Conservation (phyloP, 2,113 vertebrate genomes). For the Mustelus asterias region DNA sequence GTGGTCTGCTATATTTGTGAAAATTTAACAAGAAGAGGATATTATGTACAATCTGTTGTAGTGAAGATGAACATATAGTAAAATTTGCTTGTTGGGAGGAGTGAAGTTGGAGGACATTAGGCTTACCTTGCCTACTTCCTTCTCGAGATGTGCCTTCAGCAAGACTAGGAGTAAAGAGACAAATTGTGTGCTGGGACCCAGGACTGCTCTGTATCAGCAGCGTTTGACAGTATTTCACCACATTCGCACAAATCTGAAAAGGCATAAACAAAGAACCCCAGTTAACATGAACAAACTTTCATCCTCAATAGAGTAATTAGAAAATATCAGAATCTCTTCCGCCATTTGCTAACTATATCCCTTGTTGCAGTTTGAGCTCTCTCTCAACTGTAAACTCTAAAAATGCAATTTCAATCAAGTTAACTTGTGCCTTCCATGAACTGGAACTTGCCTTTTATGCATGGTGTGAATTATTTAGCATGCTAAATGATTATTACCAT, state of each 20-base stretch:
- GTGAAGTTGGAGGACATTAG: neutral
- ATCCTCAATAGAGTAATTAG: neutral
- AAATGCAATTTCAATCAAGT: neutral
- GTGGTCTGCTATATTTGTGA: neutral
- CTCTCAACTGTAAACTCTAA: neutral
- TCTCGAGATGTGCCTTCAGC: constrained; percentile 78
- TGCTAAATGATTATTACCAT: neutral
- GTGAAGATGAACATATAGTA: neutral
- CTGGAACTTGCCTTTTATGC: too few species aligned
- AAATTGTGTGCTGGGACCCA: constrained; percentile 76
- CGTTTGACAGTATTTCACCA: constrained; percentile 94
- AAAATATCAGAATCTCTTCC: neutral
- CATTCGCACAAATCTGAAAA: constrained; percentile 85
- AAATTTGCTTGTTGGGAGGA: neutral
- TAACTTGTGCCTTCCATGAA: neutral
- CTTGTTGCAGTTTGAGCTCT: neutral
- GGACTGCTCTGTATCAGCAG: constrained; percentile 81
- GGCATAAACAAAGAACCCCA: constrained; percentile 33
- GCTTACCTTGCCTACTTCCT: constrained; percentile 68
- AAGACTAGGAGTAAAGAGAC: constrained; percentile 87
- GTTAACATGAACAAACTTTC: neutral
- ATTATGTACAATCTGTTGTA: neutral
- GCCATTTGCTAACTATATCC: neutral
- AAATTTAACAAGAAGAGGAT: neutral
- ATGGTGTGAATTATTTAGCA: neutral